Percentiles rank a stretch among this genome's conserved stretches.
phyloP scores from a whole-genome alignment of 2,888 invertebrate species.

The Liposcelis brunnea region DNA sequence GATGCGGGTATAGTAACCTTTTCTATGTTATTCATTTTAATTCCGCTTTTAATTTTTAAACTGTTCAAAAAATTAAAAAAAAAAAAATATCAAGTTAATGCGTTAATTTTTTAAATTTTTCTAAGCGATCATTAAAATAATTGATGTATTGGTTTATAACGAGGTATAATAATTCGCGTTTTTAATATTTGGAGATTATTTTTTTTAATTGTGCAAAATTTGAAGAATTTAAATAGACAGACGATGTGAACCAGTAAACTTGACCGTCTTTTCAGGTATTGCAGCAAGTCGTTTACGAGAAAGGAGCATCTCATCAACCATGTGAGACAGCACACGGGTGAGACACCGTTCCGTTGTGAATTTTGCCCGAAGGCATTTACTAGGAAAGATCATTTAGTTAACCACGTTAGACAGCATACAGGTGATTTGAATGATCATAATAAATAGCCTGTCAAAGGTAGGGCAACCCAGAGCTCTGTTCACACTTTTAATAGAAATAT shows the following conservation, averaged over 20 bases:
- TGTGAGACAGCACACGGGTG: conserved; percentile 62
- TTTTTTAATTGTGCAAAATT: too few species aligned
- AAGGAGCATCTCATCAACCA: conserved; percentile 76
- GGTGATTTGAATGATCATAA: conserved; percentile 38
- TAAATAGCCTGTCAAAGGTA: too few species aligned
- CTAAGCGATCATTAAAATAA: too few species aligned
- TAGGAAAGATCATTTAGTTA: conserved; percentile 63
- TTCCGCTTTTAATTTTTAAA: not conserved
- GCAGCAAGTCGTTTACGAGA: conserved; percentile 72
- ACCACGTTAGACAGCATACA: conserved; percentile 54
- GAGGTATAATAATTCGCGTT: too few species aligned
- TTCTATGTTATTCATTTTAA: not conserved
- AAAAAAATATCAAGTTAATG: too few species aligned
- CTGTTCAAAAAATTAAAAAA: too few species aligned
- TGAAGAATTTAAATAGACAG: too few species aligned
- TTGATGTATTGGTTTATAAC: too few species aligned
- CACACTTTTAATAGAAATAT: not conserved
- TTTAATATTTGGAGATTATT: too few species aligned
- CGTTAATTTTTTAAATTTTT: too few species aligned
- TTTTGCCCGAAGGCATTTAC: conserved; percentile 73
- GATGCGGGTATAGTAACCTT: conserved; percentile 30
- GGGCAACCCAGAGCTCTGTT: too few species aligned
- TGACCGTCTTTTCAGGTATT: conserved; percentile 45
- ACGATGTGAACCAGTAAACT: too few species aligned
- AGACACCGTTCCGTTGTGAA: conserved; percentile 61